Conservation (phyloP, 2,113 vertebrate genomes). For the Butorides virescens region DNA sequence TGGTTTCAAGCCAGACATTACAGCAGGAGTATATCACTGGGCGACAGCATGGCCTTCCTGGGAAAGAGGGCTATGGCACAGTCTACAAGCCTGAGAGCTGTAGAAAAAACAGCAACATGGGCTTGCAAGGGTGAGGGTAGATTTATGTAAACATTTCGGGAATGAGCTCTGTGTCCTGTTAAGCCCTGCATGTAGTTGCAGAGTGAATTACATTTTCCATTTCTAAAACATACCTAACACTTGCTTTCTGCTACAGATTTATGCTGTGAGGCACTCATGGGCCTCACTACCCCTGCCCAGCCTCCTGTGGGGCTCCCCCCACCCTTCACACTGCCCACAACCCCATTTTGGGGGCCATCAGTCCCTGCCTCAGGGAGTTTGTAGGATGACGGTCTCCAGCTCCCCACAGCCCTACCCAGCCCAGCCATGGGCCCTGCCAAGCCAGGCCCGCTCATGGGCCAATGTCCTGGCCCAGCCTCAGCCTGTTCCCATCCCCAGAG, state of each 20-base stretch:
- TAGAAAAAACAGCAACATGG: not conserved
- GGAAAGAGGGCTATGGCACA: not conserved
- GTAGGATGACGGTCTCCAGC: not conserved
- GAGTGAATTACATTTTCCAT: not conserved
- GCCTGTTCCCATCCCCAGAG: not conserved
- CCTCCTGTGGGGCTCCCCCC: rapidly evolving
- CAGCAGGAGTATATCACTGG: rapidly evolving
- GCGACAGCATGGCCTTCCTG: not conserved
- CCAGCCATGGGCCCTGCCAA: too few species aligned
- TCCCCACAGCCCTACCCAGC: not conserved
- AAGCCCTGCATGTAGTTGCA: not conserved
- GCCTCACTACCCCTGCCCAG: too few species aligned
- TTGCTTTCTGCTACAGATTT: not conserved
- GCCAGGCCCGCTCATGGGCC: rapidly evolving
- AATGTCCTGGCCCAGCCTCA: rapidly evolving
- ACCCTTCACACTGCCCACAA: too few species aligned
- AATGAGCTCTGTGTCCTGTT: not conserved
- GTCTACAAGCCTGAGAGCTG: rapidly evolving
- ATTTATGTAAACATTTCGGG: not conserved
- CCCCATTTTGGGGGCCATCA: rapidly evolving
- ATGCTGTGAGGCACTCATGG: too few species aligned
- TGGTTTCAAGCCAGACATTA: not conserved
- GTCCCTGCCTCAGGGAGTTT: too few species aligned
- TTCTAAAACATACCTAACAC: not conserved
- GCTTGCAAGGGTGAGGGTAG: not conserved